These are phyloP conservation scores for Sinocyclocheilus anophthalmus DNA, from an alignment of 2,113 vertebrate genomes.

Conservation along the genomic window DNA sequence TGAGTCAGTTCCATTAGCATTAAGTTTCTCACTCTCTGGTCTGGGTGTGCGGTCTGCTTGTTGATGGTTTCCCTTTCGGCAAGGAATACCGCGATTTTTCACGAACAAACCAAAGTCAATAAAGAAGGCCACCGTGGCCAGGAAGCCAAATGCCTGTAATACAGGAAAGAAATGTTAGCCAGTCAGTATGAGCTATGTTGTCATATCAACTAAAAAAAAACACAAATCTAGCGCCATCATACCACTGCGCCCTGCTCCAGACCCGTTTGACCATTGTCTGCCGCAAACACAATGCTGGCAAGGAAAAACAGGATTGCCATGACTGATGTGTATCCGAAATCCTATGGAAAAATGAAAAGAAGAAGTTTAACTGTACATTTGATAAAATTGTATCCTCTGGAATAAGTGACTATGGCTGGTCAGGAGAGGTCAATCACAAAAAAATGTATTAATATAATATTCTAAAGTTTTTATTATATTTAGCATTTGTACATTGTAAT, in stretches of 20 bases:
- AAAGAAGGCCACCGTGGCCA: slow-evolving; percentile 71
- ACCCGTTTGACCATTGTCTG: slow-evolving; percentile 51
- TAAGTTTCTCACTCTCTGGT: slow-evolving; percentile 76
- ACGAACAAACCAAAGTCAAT: slow-evolving; percentile 50
- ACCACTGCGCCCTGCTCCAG: slow-evolving; percentile 76
- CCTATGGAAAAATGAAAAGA: slow-evolving; percentile 68
- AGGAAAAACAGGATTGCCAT: slow-evolving; percentile 69
- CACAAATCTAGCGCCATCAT: slow-evolving; percentile 59
- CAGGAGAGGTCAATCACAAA: background rate
- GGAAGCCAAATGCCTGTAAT: slow-evolving; percentile 84
- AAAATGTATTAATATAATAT: background rate
- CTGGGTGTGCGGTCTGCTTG: fast-evolving
- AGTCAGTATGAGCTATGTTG: background rate
- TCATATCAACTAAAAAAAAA: background rate
- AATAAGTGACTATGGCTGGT: background rate
- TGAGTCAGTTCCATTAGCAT: slow-evolving; percentile 41
- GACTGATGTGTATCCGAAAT: slow-evolving; percentile 67
- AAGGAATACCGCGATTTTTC: background rate
- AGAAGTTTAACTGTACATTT: background rate
- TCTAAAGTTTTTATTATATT: background rate
- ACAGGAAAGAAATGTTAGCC: slow-evolving; percentile 17
- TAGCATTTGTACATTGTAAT: background rate
- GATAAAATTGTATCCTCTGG: background rate
- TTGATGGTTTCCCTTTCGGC: fast-evolving
- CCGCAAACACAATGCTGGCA: slow-evolving; percentile 75